Percentiles rank a stretch among this genome's conserved stretches.
Evolutionary conservation across 2,113 vertebrate species (phyloP).

Genomic region (Centropus bengalensis): DNA sequence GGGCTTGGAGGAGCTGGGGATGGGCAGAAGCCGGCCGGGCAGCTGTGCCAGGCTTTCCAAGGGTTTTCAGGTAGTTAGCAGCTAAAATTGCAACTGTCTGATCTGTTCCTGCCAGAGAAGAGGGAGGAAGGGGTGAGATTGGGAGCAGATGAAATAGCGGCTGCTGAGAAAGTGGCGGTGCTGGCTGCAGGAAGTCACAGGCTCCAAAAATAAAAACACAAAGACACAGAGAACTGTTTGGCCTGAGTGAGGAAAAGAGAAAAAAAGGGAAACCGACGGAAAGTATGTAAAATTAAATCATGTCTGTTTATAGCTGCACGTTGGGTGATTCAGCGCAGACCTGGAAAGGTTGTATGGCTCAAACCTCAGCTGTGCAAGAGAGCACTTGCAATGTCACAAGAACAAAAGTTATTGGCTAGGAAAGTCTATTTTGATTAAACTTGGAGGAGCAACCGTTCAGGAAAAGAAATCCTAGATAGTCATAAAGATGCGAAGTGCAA

Average conservation of each 20-base stretch:
- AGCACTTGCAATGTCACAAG: not conserved
- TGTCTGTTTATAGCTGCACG: not conserved
- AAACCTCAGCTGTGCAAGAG: not conserved
- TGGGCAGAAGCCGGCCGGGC: not conserved
- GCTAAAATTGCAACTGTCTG: not conserved
- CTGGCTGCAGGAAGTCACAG: not conserved
- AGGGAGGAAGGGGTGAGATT: not conserved
- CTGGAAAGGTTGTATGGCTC: not conserved
- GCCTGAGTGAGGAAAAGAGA: not conserved
- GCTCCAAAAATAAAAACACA: constrained; percentile 1
- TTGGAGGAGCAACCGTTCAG: not conserved
- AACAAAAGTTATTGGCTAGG: not conserved
- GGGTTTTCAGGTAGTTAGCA: not conserved
- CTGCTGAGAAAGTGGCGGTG: not conserved
- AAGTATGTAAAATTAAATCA: not conserved
- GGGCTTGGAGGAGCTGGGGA: not conserved
- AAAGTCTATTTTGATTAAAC: not conserved
- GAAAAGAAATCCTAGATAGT: not conserved
- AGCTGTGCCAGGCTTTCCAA: not conserved
- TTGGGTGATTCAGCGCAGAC: not conserved
- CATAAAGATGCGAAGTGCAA: not conserved
- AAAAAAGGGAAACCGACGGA: not conserved
- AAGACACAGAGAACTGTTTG: not conserved
- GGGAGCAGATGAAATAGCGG: not conserved
- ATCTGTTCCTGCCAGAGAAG: not conserved